phyloP scores from a whole-genome alignment of 1,140 invertebrate species.

The Hyphantria cunea region DNA sequence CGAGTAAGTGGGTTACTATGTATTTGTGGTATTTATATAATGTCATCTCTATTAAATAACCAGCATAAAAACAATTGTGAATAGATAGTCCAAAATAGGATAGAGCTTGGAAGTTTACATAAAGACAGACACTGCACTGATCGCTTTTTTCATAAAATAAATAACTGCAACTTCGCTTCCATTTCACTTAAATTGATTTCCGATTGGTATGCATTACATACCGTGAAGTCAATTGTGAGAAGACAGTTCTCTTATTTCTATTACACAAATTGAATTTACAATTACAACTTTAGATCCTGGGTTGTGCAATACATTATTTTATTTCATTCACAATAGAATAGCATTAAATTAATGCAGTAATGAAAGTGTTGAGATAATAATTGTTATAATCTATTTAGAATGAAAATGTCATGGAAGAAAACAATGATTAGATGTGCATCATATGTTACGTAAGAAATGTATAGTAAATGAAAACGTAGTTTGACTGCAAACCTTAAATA shows the following conservation, averaged over 20 bases:
- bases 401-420: constrained; percentile 36
- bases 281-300: constrained; percentile 18
- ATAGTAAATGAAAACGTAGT: too few relatives aligned
- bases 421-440: constrained; percentile 30
- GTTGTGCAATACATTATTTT: constrained; percentile 42
- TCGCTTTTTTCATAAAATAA: constrained; percentile 5
- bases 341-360: constrained; percentile 20
- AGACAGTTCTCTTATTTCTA: constrained; percentile 26
- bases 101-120: not conserved
- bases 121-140: not conserved
- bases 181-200: constrained; percentile 27
- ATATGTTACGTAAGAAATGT: constrained; percentile 21
- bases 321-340: constrained; percentile 29
- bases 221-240: constrained; percentile 15
- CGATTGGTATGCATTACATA: constrained; percentile 12
- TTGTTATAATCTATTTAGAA: constrained; percentile 34
- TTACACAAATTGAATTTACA: constrained; percentile 33
- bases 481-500: too few relatives aligned
- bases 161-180: constrained; percentile 8
- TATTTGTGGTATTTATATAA: too few relatives aligned
- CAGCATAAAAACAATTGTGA: too few relatives aligned
- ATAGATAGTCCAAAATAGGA: too few relatives aligned
- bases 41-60: too few relatives aligned
- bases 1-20: too few relatives aligned
- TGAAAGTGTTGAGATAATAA: constrained; percentile 35